Evolutionary conservation across 2,888 invertebrate genomes (phyloP).

Genomic region (Himalopsyche kuldschensis): DNA sequence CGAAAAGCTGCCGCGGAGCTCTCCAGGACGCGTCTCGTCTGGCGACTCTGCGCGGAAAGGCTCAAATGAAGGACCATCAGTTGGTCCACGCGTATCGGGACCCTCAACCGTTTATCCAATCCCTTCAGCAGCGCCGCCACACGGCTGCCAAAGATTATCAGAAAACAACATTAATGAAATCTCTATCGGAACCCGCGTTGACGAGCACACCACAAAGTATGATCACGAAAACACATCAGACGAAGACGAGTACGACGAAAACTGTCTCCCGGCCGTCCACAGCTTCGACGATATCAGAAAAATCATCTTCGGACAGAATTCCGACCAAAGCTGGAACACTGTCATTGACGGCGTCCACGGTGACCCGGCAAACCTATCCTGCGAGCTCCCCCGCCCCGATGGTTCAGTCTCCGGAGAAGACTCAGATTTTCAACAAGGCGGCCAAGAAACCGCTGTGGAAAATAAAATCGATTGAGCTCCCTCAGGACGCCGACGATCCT

Average conservation of each 20-base stretch:
- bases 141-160: neutral
- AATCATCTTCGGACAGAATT: constrained; percentile 35
- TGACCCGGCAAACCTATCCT: neutral
- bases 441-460: neutral
- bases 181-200: neutral
- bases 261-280: constrained; percentile 16
- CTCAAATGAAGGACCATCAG: constrained; percentile 45
- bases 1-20: constrained; percentile 50
- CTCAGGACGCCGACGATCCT: neutral
- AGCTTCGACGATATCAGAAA: constrained; percentile 34
- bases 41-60: constrained; percentile 48
- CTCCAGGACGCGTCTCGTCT: constrained; percentile 49
- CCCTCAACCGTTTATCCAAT: constrained; percentile 26
- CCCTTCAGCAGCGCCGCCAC: constrained; percentile 4
- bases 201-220: constrained; percentile 1
- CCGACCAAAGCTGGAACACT: constrained; percentile 21
- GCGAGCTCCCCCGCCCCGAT: neutral
- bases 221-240: constrained; percentile 19
- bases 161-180: constrained; percentile 4
- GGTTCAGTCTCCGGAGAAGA: neutral
- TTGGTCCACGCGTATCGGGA: constrained; percentile 11
- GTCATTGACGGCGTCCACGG: neutral
- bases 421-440: neutral
- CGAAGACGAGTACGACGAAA: constrained; percentile 10
- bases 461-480: neutral